Evolutionary conservation across 2,113 vertebrate genomes (phyloP).

Genomic region (Spermophilus dauricus): DNA sequence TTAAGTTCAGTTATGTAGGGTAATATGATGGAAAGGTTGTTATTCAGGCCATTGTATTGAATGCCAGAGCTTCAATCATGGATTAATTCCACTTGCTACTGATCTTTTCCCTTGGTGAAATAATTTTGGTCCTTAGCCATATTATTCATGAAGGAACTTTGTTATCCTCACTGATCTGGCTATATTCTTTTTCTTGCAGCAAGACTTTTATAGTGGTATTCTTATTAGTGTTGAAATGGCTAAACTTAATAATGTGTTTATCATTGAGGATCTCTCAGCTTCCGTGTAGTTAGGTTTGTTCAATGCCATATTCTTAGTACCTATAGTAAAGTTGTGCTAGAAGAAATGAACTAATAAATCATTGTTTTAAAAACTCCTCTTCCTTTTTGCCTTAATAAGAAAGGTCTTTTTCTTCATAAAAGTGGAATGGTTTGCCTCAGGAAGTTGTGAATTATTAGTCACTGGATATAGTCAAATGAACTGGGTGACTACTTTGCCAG

Average conservation of each 20-base stretch:
- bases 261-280: background rate
- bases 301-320: background rate
- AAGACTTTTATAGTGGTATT: background rate
- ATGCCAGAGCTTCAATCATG: background rate
- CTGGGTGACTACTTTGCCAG: background rate
- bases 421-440: background rate
- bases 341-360: background rate
- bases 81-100: constrained; percentile 15
- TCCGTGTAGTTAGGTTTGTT: background rate
- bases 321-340: background rate
- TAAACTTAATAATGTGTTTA: constrained; percentile 11
- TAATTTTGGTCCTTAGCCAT: background rate
- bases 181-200: background rate
- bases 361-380: background rate
- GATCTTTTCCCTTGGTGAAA: constrained; percentile 18
- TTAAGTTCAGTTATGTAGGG: background rate
- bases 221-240: constrained; percentile 26
- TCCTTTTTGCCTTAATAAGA: background rate
- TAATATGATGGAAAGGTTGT: background rate
- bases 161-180: background rate
- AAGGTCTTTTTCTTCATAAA: background rate
- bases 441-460: background rate
- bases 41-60: background rate
- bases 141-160: constrained; percentile 53
- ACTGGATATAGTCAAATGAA: background rate